Conservation (phyloP, 2,113 vertebrate genomes). For the Oreochromis niloticus region DNA sequence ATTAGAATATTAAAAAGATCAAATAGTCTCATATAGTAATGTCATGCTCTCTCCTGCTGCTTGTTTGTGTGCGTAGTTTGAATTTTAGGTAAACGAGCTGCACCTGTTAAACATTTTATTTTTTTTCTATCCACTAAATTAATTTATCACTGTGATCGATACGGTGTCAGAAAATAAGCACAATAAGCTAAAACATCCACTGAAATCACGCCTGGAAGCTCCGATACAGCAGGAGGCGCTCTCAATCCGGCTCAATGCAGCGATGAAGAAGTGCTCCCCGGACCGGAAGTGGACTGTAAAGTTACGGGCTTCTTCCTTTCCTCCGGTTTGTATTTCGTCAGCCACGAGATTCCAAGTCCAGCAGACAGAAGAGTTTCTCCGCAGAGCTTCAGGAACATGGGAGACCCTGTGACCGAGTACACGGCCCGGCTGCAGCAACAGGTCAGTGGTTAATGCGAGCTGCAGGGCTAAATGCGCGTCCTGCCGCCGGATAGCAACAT, state of each 20-base stretch:
- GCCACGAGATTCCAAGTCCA: neutral
- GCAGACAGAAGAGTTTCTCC: neutral
- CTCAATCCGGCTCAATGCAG: rapidly evolving
- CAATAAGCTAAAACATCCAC: neutral
- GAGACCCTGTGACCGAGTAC: slow-evolving; percentile 63
- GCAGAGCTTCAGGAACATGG: slow-evolving; percentile 67
- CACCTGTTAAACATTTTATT: neutral
- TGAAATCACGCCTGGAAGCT: rapidly evolving
- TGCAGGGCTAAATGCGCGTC: neutral
- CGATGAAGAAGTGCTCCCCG: neutral
- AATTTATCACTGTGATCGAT: rapidly evolving
- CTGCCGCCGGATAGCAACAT: rapidly evolving
- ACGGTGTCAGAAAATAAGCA: neutral
- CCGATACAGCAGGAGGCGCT: neutral
- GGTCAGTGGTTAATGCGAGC: slow-evolving; percentile 62
- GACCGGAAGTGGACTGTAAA: slow-evolving; percentile 2
- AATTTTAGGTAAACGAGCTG: neutral
- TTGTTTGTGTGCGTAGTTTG: rapidly evolving
- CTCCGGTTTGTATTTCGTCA: slow-evolving; percentile 42
- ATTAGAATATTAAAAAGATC: neutral
- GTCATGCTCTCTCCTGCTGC: neutral
- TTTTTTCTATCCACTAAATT: neutral
- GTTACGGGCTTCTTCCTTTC: neutral
- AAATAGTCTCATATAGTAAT: rapidly evolving
- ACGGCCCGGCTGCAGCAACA: slow-evolving; percentile 77